Conservation (phyloP, 2,113 vertebrate species). For the Rhabdomys dilectus region DNA sequence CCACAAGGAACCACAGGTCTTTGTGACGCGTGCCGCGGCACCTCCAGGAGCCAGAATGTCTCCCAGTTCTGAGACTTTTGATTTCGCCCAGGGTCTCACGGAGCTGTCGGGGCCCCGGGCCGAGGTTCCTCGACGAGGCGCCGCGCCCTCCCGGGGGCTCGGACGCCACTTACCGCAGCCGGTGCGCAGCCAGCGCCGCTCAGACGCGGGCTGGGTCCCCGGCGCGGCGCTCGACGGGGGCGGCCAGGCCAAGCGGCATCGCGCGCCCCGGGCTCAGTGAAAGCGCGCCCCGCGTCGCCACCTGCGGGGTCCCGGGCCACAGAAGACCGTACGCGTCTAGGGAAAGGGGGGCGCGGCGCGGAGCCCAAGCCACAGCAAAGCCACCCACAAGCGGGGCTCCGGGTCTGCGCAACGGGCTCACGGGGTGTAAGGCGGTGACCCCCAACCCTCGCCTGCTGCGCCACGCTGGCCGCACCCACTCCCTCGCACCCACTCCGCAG, state of each 20-base stretch:
- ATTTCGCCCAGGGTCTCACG: background rate
- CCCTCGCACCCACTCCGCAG: background rate
- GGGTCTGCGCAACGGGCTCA: background rate
- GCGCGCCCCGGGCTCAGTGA: background rate
- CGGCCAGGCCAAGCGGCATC: constrained; percentile 27
- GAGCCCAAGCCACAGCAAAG: background rate
- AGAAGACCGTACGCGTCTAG: background rate
- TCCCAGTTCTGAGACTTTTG: constrained; percentile 33
- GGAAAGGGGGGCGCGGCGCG: constrained; percentile 7
- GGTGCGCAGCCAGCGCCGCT: constrained; percentile 34
- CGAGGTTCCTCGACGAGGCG: background rate
- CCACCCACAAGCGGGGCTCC: background rate
- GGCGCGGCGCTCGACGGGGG: background rate
- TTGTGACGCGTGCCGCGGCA: background rate
- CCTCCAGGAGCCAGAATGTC: background rate
- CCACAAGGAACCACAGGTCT: background rate
- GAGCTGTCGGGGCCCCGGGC: background rate
- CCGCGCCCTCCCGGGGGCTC: background rate
- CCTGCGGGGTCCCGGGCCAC: constrained; percentile 42
- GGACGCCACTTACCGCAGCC: constrained; percentile 61
- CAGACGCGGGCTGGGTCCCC: constrained; percentile 59
- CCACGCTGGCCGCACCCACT: constrained; percentile 52
- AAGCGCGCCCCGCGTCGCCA: background rate
- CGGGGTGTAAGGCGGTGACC: background rate
- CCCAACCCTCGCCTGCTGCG: background rate